Evolutionary conservation across 1,140 invertebrate genomes (phyloP).

Genomic region (Aradophagus sp.): DNA sequence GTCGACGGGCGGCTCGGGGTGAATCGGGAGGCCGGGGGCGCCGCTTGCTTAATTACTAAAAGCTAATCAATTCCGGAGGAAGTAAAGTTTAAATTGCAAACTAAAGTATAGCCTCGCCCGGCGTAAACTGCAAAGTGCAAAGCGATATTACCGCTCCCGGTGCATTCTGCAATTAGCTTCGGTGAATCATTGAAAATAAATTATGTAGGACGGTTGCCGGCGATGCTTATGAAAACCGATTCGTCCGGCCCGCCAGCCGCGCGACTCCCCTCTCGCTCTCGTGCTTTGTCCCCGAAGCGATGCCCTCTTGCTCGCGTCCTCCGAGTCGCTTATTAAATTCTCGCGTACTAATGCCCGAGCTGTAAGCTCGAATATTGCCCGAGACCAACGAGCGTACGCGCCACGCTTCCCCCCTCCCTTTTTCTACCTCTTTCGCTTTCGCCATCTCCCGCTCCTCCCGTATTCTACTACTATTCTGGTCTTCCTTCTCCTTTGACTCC

Average conservation of each 20-base stretch:
- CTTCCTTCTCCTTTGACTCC: no score
- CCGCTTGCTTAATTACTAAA: conserved; percentile 76
- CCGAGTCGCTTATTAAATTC: conserved; percentile 58
- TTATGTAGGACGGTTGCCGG: conserved; percentile 66
- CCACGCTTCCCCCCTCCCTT: conserved; percentile 6
- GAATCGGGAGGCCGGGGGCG: conserved; percentile 61
- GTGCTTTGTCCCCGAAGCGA: conserved; percentile 19
- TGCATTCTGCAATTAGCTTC: conserved; percentile 76
- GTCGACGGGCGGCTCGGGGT: conserved; percentile 16
- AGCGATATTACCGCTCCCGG: conserved; percentile 73
- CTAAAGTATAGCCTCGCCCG: conserved; percentile 74
- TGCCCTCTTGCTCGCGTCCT: conserved; percentile 37
- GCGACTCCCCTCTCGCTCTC: neutral
- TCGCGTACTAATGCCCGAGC: conserved; percentile 57
- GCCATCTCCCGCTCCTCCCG: neutral
- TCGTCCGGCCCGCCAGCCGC: conserved; percentile 50
- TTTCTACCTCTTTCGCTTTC: neutral
- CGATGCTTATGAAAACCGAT: conserved; percentile 60
- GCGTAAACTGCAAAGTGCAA: conserved; percentile 72
- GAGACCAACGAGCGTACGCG: conserved; percentile 46
- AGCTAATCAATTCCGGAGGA: conserved; percentile 76
- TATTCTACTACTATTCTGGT: conserved; percentile 4
- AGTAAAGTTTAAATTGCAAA: conserved; percentile 77
- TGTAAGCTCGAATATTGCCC: conserved; percentile 57
- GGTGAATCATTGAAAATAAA: conserved; percentile 76